Evolutionary conservation across 2,888 invertebrate species (phyloP).

Genomic region (Timandra comae): DNA sequence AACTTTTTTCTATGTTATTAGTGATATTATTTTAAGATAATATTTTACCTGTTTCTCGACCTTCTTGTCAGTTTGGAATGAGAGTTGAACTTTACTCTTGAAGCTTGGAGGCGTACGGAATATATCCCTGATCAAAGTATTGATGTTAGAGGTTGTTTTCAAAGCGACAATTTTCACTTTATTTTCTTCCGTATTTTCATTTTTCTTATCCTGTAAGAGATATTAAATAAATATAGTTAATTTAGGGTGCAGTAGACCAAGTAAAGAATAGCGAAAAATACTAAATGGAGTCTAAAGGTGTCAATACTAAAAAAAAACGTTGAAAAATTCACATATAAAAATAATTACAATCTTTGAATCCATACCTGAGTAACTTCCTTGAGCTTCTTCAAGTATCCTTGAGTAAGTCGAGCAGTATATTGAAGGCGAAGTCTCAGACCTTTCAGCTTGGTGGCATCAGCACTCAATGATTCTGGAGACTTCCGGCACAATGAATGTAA

Average conservation of each 20-base stretch:
- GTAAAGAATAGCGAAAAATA: too few relatives aligned
- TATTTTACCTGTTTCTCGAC: slow-evolving; percentile 54
- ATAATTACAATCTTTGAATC: neutral
- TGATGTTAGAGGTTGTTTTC: slow-evolving; percentile 94
- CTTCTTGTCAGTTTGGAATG: slow-evolving; percentile 71
- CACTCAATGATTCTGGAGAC: slow-evolving; percentile 83
- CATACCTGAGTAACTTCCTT: slow-evolving; percentile 77
- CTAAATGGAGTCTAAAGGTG: neutral
- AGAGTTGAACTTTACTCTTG: slow-evolving; percentile 87
- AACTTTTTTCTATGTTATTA: too few relatives aligned
- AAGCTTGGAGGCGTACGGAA: slow-evolving; percentile 96
- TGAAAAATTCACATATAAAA: neutral
- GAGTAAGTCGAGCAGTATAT: slow-evolving; percentile 94
- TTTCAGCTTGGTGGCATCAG: slow-evolving; percentile 84
- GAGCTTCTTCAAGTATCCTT: slow-evolving; percentile 86
- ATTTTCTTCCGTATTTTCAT: slow-evolving; percentile 87
- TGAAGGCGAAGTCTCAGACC: slow-evolving; percentile 91
- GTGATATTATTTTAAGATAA: too few relatives aligned
- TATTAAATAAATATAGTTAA: neutral
- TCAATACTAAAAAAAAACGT: neutral
- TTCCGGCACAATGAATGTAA: slow-evolving; percentile 87
- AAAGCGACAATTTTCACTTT: slow-evolving; percentile 87
- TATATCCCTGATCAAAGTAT: slow-evolving; percentile 92
- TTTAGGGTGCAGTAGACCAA: too few relatives aligned
- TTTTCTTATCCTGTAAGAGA: slow-evolving; percentile 79